Evolutionary conservation across 2,888 invertebrate species (phyloP).

Genomic region (Netelia melanura): DNA sequence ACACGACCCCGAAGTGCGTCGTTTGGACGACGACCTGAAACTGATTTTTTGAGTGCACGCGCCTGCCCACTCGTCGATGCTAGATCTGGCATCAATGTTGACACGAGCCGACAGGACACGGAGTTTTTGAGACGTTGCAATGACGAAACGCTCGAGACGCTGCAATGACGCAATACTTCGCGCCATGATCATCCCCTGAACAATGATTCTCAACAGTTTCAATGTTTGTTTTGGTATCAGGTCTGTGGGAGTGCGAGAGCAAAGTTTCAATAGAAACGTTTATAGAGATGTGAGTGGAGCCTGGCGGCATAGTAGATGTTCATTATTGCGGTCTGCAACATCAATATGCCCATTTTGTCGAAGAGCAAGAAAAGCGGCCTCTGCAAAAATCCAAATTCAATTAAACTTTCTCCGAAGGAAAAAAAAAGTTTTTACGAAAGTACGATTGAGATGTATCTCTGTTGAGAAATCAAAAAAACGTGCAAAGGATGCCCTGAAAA

Average conservation of each 20-base stretch:
- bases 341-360: conserved; percentile 35
- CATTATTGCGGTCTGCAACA: background rate
- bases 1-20: no score
- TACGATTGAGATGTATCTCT: background rate
- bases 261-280: background rate
- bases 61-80: no score
- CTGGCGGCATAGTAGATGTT: conserved; percentile 7
- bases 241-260: background rate
- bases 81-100: no score
- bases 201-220: conserved; percentile 21
- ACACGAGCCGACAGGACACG: no score
- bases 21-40: no score
- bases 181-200: no score
- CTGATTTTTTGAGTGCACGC: no score
- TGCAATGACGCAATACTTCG: no score
- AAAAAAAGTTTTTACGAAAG: conserved; percentile 21
- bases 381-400: conserved; percentile 25
- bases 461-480: background rate
- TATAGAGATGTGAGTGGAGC: background rate
- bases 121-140: no score
- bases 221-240: conserved; percentile 34
- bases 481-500: background rate
- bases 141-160: no score
- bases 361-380: conserved; percentile 36
- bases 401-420: background rate